A percentile compares a stretch with the other conserved stretches of the same genome.
phyloP scores from a whole-genome alignment of 2,113 vertebrate genomes.

The Microcebus jonahi region DNA sequence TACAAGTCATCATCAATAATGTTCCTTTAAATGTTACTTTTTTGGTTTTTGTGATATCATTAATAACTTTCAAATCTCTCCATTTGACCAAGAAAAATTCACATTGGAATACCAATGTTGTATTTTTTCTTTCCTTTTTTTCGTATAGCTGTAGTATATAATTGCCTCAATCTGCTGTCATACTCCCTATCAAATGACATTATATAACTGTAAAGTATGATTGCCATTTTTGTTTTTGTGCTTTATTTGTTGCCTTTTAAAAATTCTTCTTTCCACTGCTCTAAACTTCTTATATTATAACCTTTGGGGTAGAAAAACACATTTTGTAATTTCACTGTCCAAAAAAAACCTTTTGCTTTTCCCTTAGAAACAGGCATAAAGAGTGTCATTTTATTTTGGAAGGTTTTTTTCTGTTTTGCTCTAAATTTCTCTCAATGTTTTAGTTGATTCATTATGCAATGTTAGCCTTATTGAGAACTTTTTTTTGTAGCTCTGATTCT shows the following conservation, averaged over 20 bases:
- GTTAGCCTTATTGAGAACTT: not conserved
- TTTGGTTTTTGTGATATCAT: not conserved
- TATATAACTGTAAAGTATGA: slow-evolving; percentile 37
- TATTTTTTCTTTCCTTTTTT: not conserved
- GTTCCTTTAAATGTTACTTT: slow-evolving; percentile 16
- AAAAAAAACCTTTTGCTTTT: slow-evolving; percentile 48
- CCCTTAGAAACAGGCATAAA: not conserved
- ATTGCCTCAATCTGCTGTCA: not conserved
- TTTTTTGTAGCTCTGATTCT: slow-evolving; percentile 48
- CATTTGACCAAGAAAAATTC: not conserved
- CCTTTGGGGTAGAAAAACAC: not conserved
- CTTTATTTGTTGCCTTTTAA: not conserved
- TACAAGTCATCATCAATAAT: not conserved
- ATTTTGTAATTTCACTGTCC: slow-evolving; percentile 3
- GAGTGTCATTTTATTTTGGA: slow-evolving; percentile 16
- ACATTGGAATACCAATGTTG: not conserved
- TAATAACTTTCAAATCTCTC: not conserved
- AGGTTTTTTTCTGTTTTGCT: not conserved
- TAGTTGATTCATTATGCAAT: slow-evolving; percentile 12
- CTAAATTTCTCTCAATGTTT: not conserved
- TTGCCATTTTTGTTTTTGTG: slow-evolving; percentile 13
- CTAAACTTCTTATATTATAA: slow-evolving; percentile 5
- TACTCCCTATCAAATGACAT: not conserved
- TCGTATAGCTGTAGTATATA: not conserved
- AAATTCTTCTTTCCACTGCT: not conserved